phyloP scores from a whole-genome alignment of 2,797 vertebrate species.

The Euphonia xanthogaster region DNA sequence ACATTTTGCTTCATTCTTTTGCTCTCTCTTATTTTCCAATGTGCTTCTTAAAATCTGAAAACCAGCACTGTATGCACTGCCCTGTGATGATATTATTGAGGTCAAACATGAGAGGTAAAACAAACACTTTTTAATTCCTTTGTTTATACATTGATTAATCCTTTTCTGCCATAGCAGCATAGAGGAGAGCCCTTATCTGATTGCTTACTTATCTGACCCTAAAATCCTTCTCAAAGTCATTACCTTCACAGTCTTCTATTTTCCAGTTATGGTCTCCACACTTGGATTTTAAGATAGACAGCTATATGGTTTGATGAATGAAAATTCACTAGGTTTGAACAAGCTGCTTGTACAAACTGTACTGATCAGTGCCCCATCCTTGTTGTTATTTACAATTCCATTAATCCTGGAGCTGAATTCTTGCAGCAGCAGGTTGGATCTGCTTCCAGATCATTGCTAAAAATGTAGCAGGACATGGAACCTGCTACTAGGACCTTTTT shows the following conservation, averaged over 20 bases:
- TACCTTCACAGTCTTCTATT: not conserved
- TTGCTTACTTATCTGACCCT: not conserved
- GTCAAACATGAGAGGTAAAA: not conserved
- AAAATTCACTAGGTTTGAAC: not conserved
- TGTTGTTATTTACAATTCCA: not conserved
- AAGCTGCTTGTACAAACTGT: not conserved
- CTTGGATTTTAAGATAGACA: not conserved
- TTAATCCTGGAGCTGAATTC: not conserved
- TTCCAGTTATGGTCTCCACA: not conserved
- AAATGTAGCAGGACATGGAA: not conserved
- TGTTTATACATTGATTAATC: conserved; percentile 5
- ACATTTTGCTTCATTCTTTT: not conserved
- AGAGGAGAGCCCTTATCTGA: not conserved
- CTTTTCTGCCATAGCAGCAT: not conserved
- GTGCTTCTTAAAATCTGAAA: not conserved
- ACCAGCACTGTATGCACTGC: not conserved
- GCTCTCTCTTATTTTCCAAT: not conserved
- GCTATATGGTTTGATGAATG: not conserved
- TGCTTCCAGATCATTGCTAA: not conserved
- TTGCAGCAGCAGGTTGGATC: not conserved
- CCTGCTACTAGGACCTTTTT: not conserved
- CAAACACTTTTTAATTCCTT: not conserved
- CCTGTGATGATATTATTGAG: not conserved
- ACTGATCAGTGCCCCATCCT: not conserved
- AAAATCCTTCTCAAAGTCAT: not conserved